Conservation (phyloP, 1,140 invertebrate genomes). For the Papilio dardanus region DNA sequence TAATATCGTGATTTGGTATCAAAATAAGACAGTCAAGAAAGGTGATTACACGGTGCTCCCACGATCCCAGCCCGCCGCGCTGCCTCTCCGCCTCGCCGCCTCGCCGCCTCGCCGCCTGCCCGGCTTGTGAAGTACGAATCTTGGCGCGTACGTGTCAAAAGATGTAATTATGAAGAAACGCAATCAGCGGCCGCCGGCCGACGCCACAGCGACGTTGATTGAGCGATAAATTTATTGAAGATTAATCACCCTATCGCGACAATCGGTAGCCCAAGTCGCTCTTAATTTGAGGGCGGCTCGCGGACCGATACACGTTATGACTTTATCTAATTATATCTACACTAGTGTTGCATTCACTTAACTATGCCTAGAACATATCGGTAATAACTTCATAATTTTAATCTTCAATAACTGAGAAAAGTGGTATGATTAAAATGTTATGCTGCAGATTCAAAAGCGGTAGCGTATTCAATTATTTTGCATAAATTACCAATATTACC, state of each 20-base stretch:
- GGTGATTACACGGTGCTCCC: constrained; percentile 80
- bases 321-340: constrained; percentile 33
- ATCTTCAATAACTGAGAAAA: not conserved
- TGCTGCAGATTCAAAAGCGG: not conserved
- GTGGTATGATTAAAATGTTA: not conserved
- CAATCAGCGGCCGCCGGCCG: constrained; percentile 72
- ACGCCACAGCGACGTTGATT: constrained; percentile 76
- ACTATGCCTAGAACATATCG: not conserved
- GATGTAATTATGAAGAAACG: constrained; percentile 82
- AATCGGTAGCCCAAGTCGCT: constrained; percentile 70
- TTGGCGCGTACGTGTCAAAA: constrained; percentile 81
- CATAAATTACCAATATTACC: too few species aligned
- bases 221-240: constrained; percentile 80
- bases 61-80: constrained; percentile 61
- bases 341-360: constrained; percentile 12
- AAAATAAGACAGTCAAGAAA: constrained; percentile 78
- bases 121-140: constrained; percentile 76
- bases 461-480: not conserved
- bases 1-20: constrained; percentile 59
- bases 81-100: constrained; percentile 52
- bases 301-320: constrained; percentile 45
- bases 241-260: constrained; percentile 78
- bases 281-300: constrained; percentile 60
- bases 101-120: too few species aligned
- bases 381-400: constrained; percentile 12